Percentiles rank a stretch among this genome's conserved stretches.
Conservation (phyloP, 2,797 vertebrate genomes). For the Botia kubotai region DNA sequence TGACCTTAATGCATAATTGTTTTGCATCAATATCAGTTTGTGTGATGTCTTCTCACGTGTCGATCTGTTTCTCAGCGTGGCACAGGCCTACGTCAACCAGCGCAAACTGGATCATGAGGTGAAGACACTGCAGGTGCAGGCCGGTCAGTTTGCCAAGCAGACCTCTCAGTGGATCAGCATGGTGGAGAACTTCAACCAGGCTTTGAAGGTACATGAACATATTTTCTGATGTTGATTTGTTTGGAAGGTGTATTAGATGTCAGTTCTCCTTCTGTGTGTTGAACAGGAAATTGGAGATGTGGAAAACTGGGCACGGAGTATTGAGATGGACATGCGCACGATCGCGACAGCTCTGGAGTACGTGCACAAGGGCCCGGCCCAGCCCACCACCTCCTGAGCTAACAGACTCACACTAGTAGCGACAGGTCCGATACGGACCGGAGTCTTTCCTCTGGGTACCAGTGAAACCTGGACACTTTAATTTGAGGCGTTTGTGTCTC, state of each 20-base stretch:
- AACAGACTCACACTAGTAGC: not conserved
- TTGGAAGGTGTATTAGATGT: not conserved
- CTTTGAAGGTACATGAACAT: slow-evolving; percentile 82
- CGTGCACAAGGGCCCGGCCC: slow-evolving; percentile 90
- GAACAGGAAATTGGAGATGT: slow-evolving; percentile 95
- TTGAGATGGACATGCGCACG: slow-evolving; percentile 97
- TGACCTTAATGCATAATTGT: not conserved
- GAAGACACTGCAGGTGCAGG: slow-evolving; percentile 2
- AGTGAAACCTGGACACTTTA: not conserved
- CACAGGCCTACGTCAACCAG: slow-evolving; percentile 88
- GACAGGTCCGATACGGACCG: not conserved
- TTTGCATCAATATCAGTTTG: not conserved
- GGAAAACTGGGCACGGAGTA: slow-evolving; percentile 96
- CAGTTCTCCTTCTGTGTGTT: not conserved
- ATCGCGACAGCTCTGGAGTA: slow-evolving; percentile 93
- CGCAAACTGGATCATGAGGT: slow-evolving; percentile 92
- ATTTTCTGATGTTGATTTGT: not conserved
- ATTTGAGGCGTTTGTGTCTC: not conserved
- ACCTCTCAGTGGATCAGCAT: slow-evolving; percentile 91
- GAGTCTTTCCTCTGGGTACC: not conserved
- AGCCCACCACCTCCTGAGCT: slow-evolving; percentile 78
- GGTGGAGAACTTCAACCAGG: slow-evolving; percentile 97
- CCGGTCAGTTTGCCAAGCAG: slow-evolving; percentile 89
- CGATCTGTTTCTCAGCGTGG: slow-evolving; percentile 78
- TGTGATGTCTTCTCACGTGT: not conserved